Evolutionary conservation across 1,140 invertebrate species (phyloP), one percentile per base, ranked within the genome.

Genomic region (Plodia interpunctella): DNA sequence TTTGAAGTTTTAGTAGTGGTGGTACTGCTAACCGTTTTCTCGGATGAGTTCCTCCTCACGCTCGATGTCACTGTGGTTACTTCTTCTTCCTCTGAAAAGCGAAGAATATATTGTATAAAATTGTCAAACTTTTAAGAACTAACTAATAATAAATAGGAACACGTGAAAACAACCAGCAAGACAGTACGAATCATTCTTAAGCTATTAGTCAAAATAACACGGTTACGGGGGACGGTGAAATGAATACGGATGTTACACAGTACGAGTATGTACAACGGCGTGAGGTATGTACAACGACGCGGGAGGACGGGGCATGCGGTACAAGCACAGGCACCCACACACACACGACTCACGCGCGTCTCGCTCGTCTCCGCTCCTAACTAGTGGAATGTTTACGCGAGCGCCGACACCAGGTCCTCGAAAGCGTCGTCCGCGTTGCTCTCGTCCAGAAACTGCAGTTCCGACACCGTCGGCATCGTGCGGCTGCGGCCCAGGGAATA

Each of bases 401-500:
- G 84, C 81, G 90, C 91, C 83, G 91, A 91, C 90, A 95, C 94
- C 59, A 95, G 90, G 83, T 94, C 93, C 72, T 95, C 94, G 83
- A 95, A 95, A 49, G 93, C 93, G 84, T 93, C 92, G 72, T 95
- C 94, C 57, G 94, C 92, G 76, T 95, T 94, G 72, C 88, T 92
- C 74, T 93, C 93, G 71, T 94, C 94, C 65, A 94, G 86, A 69
- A 93, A 77, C 77, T 91, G 90, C 63, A 92, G 87, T 68, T 94
- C 92, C 25, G 93, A 91, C 68, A 92, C 92, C 32, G 90, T 78
- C 10, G 94, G 94, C 92, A 95, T 92, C n/a, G 94, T 95, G 63
- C 92, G 92, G 83, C 94, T 95, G 59, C 94, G 91, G 30, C 92
- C 91, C 60, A 95, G 75, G 72, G 90, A 66, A 90, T 91, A 61